Evolutionary conservation across 2,113 vertebrate genomes (phyloP), one percentile per base, ranked within the genome.

Genomic region (Pygoscelis antarcticus): DNA sequence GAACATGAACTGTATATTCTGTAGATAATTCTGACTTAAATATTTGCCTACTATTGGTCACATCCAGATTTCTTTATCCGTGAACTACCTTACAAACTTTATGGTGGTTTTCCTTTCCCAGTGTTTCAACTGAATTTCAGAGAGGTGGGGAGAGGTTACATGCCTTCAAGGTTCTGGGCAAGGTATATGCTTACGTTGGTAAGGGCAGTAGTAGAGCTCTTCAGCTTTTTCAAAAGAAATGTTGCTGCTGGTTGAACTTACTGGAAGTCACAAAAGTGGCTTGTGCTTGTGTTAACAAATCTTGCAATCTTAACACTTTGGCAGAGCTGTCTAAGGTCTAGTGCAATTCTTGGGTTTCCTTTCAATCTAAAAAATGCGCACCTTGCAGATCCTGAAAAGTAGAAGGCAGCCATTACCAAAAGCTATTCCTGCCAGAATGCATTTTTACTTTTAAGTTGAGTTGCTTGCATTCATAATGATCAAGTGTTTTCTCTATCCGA

Each of bases 221-320:
- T 61, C 22, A n/a, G 19, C 32, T 85, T 80, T 49, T 76, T 76
- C 21, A 29, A 58, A 61, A 71, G n/a, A 82, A 57, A 52, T 90
- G 38, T 89, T 89, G 70, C 57, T 15, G 44, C 38, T 76, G 44
- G 27, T 60, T 17, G 25, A 81, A 65, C 34, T 88, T 54, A 44
- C 2, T 81, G 76, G 72, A 81, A 15, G 22, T 91, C 80, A 70
- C 36, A 60, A 69, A 89, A 64, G 66, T 38, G 30, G 23, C 75
- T 90, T 92, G 83, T 93, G 78, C 61, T n/a, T 76, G 52, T 92
- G 61, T 92, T 87, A 79, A 85, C 90, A 94, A 76, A 90, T 95
- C 38, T 34, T 25, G 13, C 22, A 65, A 13, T 93, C 57, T 81
- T 89, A 55, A 32, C 9, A 12, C 8, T 30, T 95, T 71, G 71